Percentiles rank a stretch among this genome's conserved stretches.
These are phyloP conservation scores for Melanotaenia nigrans DNA, from an alignment of 2,797 vertebrate species.

Conservation along the genomic window DNA sequence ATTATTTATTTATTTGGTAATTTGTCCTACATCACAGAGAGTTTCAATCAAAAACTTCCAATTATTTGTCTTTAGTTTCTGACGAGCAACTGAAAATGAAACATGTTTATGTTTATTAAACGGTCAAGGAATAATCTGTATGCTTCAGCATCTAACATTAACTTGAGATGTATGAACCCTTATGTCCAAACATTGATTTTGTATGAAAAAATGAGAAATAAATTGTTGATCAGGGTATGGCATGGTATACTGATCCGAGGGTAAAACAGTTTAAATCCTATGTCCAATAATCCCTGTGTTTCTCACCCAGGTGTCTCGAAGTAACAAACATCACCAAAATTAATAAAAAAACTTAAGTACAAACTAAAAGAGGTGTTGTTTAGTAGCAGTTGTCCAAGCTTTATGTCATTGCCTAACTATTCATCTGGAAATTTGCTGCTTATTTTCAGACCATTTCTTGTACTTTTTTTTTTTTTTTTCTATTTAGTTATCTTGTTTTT, in stretches of 20 bases:
- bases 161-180: background rate
- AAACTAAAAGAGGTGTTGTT: background rate
- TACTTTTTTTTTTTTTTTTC: no score
- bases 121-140: background rate
- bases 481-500: no score
- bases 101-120: background rate
- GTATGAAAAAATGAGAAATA: background rate
- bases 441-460: no score
- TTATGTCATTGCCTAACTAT: no score
- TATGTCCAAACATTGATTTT: background rate
- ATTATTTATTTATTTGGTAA: background rate
- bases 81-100: background rate
- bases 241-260: background rate
- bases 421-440: no score
- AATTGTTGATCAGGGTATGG: background rate
- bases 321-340: background rate
- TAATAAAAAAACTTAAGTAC: background rate
- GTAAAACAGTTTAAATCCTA: background rate
- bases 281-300: background rate
- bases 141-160: background rate
- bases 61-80: background rate
- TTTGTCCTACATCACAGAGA: conserved; percentile 5
- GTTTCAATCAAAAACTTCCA: conserved; percentile 5
- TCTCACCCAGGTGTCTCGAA: background rate
- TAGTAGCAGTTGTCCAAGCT: no score